These are phyloP conservation scores for Andrena minutula DNA, from an alignment of 2,888 invertebrate species.

Conservation along the genomic window DNA sequence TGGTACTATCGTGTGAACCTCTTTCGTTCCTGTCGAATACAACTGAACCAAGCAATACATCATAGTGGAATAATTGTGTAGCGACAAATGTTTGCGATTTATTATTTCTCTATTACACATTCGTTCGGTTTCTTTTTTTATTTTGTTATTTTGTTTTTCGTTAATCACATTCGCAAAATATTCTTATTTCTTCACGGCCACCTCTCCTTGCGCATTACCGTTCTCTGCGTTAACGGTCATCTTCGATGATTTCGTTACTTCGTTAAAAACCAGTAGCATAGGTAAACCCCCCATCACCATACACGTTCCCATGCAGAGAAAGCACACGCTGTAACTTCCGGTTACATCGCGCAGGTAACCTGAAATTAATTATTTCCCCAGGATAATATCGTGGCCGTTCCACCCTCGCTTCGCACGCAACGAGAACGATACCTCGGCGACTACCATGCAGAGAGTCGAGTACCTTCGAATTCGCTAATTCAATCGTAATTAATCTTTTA, in stretches of 20 bases:
- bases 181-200: conserved; percentile 71
- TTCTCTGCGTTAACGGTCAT: conserved; percentile 71
- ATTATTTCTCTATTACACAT: conserved; percentile 74
- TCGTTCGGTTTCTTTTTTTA: conserved; percentile 44
- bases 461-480: conserved; percentile 21
- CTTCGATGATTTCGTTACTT: conserved; percentile 76
- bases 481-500: conserved; percentile 20
- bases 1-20: conserved; percentile 41
- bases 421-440: conserved; percentile 29
- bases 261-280: conserved; percentile 85
- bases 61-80: conserved; percentile 64
- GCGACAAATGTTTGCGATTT: conserved; percentile 71
- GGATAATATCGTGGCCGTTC: background rate
- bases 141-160: conserved; percentile 29
- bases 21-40: conserved; percentile 39
- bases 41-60: conserved; percentile 60
- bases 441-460: conserved; percentile 26
- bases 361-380: conserved; percentile 77
- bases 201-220: conserved; percentile 68
- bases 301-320: conserved; percentile 92
- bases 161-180: conserved; percentile 75
- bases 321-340: conserved; percentile 90
- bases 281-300: conserved; percentile 91
- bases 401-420: background rate
- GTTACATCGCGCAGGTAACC: conserved; percentile 89